Evolutionary conservation across 2,113 vertebrate species (phyloP), one percentile per base, ranked within the genome.

Genomic region (Oophaga pumilio): DNA sequence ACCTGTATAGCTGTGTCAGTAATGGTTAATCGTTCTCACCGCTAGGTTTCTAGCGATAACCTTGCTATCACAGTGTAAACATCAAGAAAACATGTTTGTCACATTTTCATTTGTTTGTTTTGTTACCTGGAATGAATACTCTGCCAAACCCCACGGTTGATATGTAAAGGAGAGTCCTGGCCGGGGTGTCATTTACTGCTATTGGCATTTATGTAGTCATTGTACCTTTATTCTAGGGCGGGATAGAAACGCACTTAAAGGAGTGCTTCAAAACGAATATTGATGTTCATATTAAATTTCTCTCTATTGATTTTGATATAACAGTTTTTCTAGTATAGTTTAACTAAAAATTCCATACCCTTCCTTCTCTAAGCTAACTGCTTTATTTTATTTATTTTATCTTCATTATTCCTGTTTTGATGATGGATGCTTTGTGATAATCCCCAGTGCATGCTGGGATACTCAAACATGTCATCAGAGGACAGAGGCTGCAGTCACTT

Each of bases 71-170:
- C 6, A 68, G 49, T 12, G 52, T 59, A 84, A 73, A 84, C 22
- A 28, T 14, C 18, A 66, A 73, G 69, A 82, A 66, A 84, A 53
- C 50, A 73, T 84, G 68, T 71, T 73, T 84, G 82, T 84, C 82
- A 84, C 66, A 84, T 84, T 53, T 17, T 56, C 64, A 71, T 78
- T 78, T 53, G n/a, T 84, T 84, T 68, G 22, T 26, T 64, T 82
- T 82, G 26, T 82, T 66, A 24, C 26, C 62, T 66, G 33, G 4
- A 52, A 64, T 66, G 62, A 17, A 11, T 4, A 22, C 2, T 0
- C 20, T 83, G 81, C 81, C 81, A n/a, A 69, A 22, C n/a, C 22
- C 0, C 28, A 9, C 15, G 59, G n/a, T 28, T 59, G 1, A 56
- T 50, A n/a, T 69, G 22, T n/a, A 15, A 7, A 6, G 20, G 20